These are phyloP conservation scores for Microcaecilia unicolor DNA, from an alignment of 2,797 vertebrate genomes.

Conservation along the genomic window DNA sequence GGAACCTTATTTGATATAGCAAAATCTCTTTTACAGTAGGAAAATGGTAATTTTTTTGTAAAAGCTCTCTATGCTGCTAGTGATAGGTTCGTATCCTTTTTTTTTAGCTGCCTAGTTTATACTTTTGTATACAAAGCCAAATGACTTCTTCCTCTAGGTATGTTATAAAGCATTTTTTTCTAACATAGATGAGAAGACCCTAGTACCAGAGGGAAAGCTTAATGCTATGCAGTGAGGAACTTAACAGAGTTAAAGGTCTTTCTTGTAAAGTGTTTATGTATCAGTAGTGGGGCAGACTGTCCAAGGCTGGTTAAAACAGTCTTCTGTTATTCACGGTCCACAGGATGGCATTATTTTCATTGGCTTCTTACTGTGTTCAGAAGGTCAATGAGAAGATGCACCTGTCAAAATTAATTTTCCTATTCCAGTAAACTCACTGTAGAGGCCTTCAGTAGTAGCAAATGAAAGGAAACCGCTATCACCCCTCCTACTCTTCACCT, in stretches of 20 bases:
- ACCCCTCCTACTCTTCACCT: conserved; percentile 36
- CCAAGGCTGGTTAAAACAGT: conserved; percentile 32
- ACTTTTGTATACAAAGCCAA: too few species aligned
- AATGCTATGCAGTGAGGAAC: conserved; percentile 30
- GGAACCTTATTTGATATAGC: too few species aligned
- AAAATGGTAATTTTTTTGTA: too few species aligned
- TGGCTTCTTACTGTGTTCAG: conserved; percentile 32
- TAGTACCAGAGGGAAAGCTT: conserved; percentile 42
- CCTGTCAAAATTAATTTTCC: conserved; percentile 79
- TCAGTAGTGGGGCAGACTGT: conserved; percentile 35
- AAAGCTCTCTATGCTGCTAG: too few species aligned
- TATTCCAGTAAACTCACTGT: conserved; percentile 56
- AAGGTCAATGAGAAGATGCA: conserved; percentile 63
- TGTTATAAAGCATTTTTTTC: too few species aligned
- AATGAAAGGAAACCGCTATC: conserved; percentile 43
- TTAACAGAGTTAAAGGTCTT: conserved; percentile 16
- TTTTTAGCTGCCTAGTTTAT: too few species aligned
- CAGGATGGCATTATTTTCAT: conserved; percentile 45
- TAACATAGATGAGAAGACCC: conserved; percentile 17
- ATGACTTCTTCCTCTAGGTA: too few species aligned
- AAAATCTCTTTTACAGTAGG: too few species aligned
- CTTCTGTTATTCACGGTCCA: conserved; percentile 48
- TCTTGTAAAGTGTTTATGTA: conserved; percentile 25
- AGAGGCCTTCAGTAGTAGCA: conserved; percentile 32
- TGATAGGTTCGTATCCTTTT: too few species aligned